Evolutionary conservation across 1,140 invertebrate genomes (phyloP), one percentile per base, ranked within the genome.

Genomic region (Colletes gigas): DNA sequence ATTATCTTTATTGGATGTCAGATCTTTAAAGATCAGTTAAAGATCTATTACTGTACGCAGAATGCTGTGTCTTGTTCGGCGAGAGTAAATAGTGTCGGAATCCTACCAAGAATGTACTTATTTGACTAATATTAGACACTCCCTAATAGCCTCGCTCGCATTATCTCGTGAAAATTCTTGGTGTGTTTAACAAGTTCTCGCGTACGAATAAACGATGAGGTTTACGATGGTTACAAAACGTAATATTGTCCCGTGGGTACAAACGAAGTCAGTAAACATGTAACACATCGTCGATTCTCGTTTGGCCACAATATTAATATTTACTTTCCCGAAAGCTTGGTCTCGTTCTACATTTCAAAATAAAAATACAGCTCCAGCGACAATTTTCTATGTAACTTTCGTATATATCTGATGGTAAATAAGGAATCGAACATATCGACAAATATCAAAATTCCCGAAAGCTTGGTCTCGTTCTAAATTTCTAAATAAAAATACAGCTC

Each of bases 1-100:
- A 52, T 73, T 63, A 79, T 73, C 69, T 47, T 79, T 55, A 12
- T 7, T 15, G 59, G 21, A 78, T 78, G 57, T 52, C 15, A 17
- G 57, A 60, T 47, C 21, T 12, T 7, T 77, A 59, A 19, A 21
- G 12, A 77, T 55, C 5, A 59, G 54, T 30, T 54, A 5, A 67
- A 67, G n/a, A n/a, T n/a, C 55, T 57, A 10, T 68, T 54, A 9
- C 14, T 47, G 8, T 41, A 50, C 7, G 8, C 44, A n/a, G 44
- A 47, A 47, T 47, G 44, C 44, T 47, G 8, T 8, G 8, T 47
- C 44, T 47, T 14, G 9, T 30, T 57, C 14, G 15, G 10, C 4
- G 15, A 0, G n/a, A 52, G 74, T 65, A 68, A 47, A 76, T 21
- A 75, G n/a, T 14, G 60, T 21, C 21, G 62, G 52, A 66, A 66